These are phyloP conservation scores for Antigone vipio DNA, from an alignment of 2,113 vertebrate genomes.

Conservation along the genomic window DNA sequence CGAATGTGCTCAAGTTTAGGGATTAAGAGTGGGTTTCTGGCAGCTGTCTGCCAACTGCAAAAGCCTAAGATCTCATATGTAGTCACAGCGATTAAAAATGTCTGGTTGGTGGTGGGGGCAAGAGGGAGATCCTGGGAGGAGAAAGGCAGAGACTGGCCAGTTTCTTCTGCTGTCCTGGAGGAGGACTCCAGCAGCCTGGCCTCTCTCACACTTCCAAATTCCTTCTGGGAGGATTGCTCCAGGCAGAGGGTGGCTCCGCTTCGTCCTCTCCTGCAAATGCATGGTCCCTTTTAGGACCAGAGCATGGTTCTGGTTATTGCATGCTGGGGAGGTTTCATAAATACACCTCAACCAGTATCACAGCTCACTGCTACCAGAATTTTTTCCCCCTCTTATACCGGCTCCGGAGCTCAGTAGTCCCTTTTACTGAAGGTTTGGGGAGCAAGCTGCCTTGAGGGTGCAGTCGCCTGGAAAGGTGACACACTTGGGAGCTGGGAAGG, in stretches of 20 bases:
- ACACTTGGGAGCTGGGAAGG: background rate
- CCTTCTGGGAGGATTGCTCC: background rate
- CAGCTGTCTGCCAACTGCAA: background rate
- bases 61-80: rapidly evolving
- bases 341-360: background rate
- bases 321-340: background rate
- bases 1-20: background rate
- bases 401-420: background rate
- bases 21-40: background rate
- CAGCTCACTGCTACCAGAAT: background rate
- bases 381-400: no score
- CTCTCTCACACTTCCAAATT: background rate
- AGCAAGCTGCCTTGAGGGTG: background rate
- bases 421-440: background rate
- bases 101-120: background rate
- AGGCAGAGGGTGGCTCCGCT: background rate
- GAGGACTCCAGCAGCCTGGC: background rate
- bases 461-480: background rate
- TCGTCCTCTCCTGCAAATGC: background rate
- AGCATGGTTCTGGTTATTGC: background rate
- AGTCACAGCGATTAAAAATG: background rate
- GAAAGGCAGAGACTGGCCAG: background rate
- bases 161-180: background rate
- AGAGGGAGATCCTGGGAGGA: background rate
- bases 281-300: background rate